Conservation (phyloP, 2,797 vertebrate species). For the Poecilia gillii region DNA sequence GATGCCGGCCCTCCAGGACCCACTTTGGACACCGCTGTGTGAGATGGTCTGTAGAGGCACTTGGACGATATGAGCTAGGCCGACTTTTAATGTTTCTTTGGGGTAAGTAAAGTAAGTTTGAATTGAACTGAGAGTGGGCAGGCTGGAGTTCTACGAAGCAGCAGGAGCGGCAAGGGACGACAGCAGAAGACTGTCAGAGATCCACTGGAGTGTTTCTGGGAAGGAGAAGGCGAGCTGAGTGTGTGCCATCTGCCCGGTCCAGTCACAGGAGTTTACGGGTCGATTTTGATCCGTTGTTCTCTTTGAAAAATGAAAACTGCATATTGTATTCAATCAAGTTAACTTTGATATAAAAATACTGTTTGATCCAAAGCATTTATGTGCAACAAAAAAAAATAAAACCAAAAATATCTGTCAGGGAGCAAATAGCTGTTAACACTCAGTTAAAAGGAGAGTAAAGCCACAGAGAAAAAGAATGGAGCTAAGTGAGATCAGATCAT, state of each 20-base stretch:
- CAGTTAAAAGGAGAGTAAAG: slow-evolving; percentile 22
- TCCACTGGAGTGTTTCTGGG: too few species aligned
- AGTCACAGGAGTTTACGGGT: too few species aligned
- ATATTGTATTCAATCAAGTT: background rate
- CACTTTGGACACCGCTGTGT: background rate
- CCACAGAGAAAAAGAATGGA: background rate
- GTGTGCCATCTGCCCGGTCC: too few species aligned
- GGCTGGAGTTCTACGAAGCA: background rate
- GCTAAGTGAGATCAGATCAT: slow-evolving; percentile 54
- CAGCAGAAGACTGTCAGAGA: background rate
- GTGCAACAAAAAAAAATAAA: background rate
- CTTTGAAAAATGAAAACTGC: background rate
- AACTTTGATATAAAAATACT: background rate
- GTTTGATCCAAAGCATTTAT: background rate
- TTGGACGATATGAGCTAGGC: too few species aligned
- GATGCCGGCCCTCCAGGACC: too few species aligned
- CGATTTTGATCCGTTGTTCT: too few species aligned
- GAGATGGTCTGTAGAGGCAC: too few species aligned
- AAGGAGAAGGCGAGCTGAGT: background rate
- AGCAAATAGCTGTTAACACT: background rate
- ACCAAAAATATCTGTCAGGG: background rate
- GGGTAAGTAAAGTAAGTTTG: background rate
- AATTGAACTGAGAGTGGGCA: background rate
- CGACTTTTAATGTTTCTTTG: background rate
- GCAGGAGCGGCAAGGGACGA: background rate